These are phyloP conservation scores for Lasioglossum morio DNA, from an alignment of 2,888 invertebrate species.

Conservation along the genomic window DNA sequence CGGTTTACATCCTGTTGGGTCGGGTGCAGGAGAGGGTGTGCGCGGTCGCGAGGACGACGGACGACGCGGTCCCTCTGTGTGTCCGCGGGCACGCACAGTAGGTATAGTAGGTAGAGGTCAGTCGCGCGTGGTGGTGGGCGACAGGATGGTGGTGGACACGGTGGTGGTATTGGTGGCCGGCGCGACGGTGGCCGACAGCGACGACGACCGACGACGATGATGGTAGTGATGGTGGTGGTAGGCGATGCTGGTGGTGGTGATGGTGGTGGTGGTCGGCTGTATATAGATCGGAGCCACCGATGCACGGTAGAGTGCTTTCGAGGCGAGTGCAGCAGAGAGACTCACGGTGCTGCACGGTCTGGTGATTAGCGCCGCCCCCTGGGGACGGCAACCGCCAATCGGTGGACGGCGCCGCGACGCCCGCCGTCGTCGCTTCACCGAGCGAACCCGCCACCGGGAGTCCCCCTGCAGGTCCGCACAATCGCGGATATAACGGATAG, in stretches of 20 bases:
- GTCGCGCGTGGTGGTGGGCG: conserved; percentile 47
- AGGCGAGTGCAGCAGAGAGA: conserved; percentile 81
- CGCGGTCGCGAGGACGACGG: conserved; percentile 49
- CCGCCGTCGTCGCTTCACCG: conserved; percentile 80
- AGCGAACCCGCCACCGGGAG: conserved; percentile 61
- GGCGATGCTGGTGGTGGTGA: conserved; percentile 1
- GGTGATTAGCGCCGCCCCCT: conserved; percentile 84
- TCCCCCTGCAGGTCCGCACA: conserved; percentile 71
- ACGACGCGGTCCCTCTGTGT: conserved; percentile 27
- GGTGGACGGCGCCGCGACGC: conserved; percentile 84
- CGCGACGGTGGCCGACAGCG: conserved; percentile 29
- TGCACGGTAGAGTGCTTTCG: conserved; percentile 82
- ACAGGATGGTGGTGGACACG: conserved; percentile 23
- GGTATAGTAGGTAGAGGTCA: conserved; percentile 48
- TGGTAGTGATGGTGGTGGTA: conserved; percentile 7
- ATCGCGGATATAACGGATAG: conserved; percentile 76
- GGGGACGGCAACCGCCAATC: conserved; percentile 84
- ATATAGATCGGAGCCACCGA: conserved; percentile 70
- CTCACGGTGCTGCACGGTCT: conserved; percentile 83
- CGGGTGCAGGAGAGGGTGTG: conserved; percentile 60
- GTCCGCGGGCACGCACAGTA: conserved; percentile 37
- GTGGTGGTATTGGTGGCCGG: conserved; percentile 26
- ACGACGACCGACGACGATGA: neutral
- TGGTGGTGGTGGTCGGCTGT: conserved; percentile 32
- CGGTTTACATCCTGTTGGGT: conserved; percentile 78